Base-by-base conservation (phyloP, 1,140 invertebrate species). In the Telenomus remus region DNA sequence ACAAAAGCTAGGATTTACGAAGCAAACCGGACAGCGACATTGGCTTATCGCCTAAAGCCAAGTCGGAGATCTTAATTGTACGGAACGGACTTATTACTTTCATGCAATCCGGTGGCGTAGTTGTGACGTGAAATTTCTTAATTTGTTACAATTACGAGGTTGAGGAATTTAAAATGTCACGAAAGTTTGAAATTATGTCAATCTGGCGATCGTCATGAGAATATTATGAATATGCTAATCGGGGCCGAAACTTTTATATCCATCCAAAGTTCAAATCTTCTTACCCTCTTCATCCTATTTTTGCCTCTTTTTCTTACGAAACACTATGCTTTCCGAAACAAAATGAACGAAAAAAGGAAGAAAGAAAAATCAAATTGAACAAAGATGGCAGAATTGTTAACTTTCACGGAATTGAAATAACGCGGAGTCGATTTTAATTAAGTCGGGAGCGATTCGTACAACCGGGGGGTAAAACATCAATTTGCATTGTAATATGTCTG, bases 401-500 rank as follows among this genome's bases (percentile, higher is more conserved):
- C 9, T 39, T 39, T 39, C 3, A 9, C 37, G 19, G 19, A 27
- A 27, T 27, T 27, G 19, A 39, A 39, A n/a, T 39, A 11, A 39
- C 9, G 9, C 37, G 9, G 42, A 37, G 33, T 37, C 11, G 6
- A 11, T 43, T 43, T 70, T 70, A 63, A 70, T 63, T 61, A 61
- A 7, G 56, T 27, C 6, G 19, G 6, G 19, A 39, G n/a, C 43
- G 39, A 61, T 44, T 54, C 44, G 49, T 50, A 70, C 35, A 60
- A 54, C 61, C 27, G 39, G 42, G 48, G 5, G 55, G 56, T 60
- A 61, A 73, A 73, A 66, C 70, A 73, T 66, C 14, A 73, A 66
- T 73, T 73, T 66, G 49, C 70, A 73, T 73, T 46, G 61, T 61
- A 66, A 73, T 73, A 54, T 37, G 61, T 73, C 61, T 56, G 61